Evolutionary conservation across 2,888 invertebrate genomes (phyloP).

Genomic region (Drosophila fungiperda): DNA sequence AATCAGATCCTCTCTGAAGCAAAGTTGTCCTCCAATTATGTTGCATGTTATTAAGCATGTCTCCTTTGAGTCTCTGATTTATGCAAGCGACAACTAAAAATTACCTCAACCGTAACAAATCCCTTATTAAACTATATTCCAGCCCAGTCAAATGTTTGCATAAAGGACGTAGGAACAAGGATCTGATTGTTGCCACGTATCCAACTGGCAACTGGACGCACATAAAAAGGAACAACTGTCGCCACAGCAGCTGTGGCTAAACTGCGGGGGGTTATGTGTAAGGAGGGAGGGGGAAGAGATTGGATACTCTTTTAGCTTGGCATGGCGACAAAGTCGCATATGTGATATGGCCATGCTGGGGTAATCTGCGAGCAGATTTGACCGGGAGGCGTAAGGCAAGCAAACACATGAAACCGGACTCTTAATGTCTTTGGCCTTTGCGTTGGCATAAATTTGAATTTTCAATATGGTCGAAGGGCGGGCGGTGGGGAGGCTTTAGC

Average conservation of each 20-base stretch:
- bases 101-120: slow-evolving; percentile 44
- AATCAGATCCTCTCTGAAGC: background rate
- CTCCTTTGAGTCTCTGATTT: background rate
- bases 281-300: fast-evolving
- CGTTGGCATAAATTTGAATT: slow-evolving; percentile 73
- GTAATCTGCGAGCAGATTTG: slow-evolving; percentile 46
- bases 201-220: slow-evolving; percentile 49
- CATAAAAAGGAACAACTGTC: slow-evolving; percentile 34
- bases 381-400: slow-evolving; percentile 19
- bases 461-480: slow-evolving; percentile 48
- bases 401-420: slow-evolving; percentile 59
- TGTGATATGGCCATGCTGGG: slow-evolving; percentile 45
- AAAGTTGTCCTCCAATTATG: background rate
- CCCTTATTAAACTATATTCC: slow-evolving; percentile 18
- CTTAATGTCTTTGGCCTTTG: slow-evolving; percentile 48
- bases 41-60: background rate
- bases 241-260: slow-evolving; percentile 62
- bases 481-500: background rate
- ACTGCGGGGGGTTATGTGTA: slow-evolving; percentile 11
- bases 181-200: slow-evolving; percentile 58
- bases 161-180: slow-evolving; percentile 37
- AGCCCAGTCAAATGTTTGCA: slow-evolving; percentile 18
- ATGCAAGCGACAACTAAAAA: slow-evolving; percentile 10
- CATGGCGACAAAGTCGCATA: slow-evolving; percentile 60
- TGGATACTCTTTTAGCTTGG: slow-evolving; percentile 21